Evolutionary conservation across 2,888 invertebrate species (phyloP), one percentile per base, ranked within the genome.

Genomic region (Tetrapedia diversipes): DNA sequence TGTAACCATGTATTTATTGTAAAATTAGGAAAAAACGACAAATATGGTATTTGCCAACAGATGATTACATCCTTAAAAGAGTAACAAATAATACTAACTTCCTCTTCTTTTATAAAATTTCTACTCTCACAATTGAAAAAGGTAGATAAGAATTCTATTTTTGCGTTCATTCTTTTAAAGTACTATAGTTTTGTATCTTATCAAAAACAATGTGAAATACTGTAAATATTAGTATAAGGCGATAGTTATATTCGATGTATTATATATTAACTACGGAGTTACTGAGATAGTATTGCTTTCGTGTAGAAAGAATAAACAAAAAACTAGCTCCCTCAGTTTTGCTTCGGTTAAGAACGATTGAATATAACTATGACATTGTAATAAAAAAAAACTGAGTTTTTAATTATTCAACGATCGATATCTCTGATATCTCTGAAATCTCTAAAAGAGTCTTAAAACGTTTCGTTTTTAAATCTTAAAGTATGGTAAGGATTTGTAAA

Each of bases 211-310:
- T 84, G 84, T 84, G 84, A 84, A 68, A 84, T 84, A 80, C 47
- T 85, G 84, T 85, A 84, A 77, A 85, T 84, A 84, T 59, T 76
- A 84, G 73, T 19, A 19, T 84, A 84, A 85, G 79, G 56, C 57
- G 37, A 81, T 81, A 79, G 70, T 80, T 78, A 68, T 79, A 82
- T 79, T 79, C 77, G 53, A 81, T 81, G 76, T 72, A 74, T n/a
- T n/a, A n/a, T 83, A 81, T 79, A n/a, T 77, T 72, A 79, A 81
- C 69, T 76, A 39, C 54, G 68, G 51, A 76, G 67, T 80, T 61
- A 73, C 63, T 74, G 72, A 56, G 73, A 67, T 71, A 79, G 61
- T 72, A 75, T 70, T 56, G 78, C 69, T 77, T 77, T 77, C 69
- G 29, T 56, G 57, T 78, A 71, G 69, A 66, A 70, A 45, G 29